Conservation (phyloP, 2,113 vertebrate genomes). For the Phalacrocorax carbo region DNA sequence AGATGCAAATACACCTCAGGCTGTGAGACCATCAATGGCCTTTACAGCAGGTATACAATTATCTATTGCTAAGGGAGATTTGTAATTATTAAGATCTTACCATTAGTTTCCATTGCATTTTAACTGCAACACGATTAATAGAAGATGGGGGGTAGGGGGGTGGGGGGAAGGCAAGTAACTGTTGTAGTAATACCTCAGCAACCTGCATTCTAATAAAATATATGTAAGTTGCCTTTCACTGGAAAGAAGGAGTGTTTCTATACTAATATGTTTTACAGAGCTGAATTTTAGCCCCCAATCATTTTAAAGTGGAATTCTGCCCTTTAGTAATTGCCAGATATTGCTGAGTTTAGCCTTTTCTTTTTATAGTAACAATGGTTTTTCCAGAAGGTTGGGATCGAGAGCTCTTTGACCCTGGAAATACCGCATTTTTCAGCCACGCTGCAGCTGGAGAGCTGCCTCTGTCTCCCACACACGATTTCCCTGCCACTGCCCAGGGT, state of each 20-base stretch:
- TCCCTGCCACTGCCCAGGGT: rapidly evolving
- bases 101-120: neutral
- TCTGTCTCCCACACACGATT: neutral
- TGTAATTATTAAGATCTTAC: neutral
- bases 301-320: neutral
- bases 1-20: neutral
- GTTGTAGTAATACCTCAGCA: neutral
- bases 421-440: neutral
- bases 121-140: neutral
- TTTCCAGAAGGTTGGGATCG: neutral
- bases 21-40: neutral
- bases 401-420: neutral
- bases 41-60: rapidly evolving
- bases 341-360: neutral
- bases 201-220: neutral
- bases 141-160: neutral
- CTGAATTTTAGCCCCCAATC: neutral
- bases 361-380: neutral
- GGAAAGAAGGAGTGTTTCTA: neutral
- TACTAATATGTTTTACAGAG: neutral
- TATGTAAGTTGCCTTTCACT: neutral
- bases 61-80: neutral
- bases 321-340: neutral
- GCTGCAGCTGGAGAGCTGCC: neutral
- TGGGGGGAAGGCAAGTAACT: too few species aligned